These are phyloP conservation scores for Scaptomyza caliginosa DNA, from an alignment of 2,888 invertebrate species.

Conservation along the genomic window DNA sequence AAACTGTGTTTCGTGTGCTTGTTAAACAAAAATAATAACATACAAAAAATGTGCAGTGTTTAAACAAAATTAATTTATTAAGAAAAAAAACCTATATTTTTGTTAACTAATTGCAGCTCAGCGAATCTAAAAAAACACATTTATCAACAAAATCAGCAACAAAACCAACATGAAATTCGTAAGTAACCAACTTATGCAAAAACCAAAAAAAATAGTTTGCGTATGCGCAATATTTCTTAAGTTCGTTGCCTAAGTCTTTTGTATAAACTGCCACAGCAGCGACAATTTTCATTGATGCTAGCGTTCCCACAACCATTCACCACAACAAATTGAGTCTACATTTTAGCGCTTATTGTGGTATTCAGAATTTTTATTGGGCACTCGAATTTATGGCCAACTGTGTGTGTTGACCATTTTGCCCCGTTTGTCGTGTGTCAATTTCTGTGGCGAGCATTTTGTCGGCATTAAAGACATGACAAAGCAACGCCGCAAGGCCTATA, in stretches of 20 bases:
- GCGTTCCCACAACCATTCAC: conserved; percentile 33
- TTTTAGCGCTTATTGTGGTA: conserved; percentile 39
- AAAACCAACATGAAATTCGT: conserved; percentile 73
- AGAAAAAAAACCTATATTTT: conserved; percentile 59
- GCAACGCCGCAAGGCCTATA: conserved; percentile 40
- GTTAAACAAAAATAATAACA: not conserved
- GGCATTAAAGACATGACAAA: conserved; percentile 53
- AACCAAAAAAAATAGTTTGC: conserved; percentile 10
- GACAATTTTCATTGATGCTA: conserved; percentile 50
- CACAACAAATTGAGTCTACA: conserved; percentile 49
- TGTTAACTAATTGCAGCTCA: conserved; percentile 73
- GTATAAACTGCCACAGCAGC: conserved; percentile 46
- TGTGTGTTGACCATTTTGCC: conserved; percentile 36
- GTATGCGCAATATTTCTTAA: conserved; percentile 42
- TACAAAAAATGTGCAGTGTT: conserved; percentile 53
- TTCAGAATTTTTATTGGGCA: conserved; percentile 75
- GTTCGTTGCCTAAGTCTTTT: conserved; percentile 74
- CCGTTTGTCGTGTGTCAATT: conserved; percentile 64
- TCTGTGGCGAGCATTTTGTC: conserved; percentile 49
- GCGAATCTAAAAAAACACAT: conserved; percentile 17
- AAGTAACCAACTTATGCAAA: conserved; percentile 53
- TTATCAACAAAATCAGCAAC: conserved; percentile 27
- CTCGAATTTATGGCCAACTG: conserved; percentile 69
- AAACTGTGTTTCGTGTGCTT: conserved; percentile 27
- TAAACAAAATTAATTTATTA: conserved; percentile 28